These are phyloP conservation scores for Drosophila mimetica DNA, from an alignment of 2,888 invertebrate genomes.

Conservation along the genomic window DNA sequence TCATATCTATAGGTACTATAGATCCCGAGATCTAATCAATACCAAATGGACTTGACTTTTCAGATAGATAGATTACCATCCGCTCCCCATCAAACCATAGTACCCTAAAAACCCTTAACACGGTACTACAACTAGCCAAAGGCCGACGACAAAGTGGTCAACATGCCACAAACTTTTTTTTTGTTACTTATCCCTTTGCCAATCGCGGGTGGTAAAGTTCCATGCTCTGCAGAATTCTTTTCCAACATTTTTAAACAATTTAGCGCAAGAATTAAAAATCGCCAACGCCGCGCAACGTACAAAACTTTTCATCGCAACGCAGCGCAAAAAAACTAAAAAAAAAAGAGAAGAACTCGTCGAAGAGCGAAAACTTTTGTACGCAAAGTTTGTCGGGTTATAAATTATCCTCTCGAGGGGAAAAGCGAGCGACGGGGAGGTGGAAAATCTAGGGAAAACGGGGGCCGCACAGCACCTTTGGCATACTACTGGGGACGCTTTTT, in stretches of 20 bases:
- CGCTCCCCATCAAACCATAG: not conserved
- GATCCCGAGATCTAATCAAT: not conserved
- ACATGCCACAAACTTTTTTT: constrained; percentile 79
- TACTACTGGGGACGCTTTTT: constrained; percentile 63
- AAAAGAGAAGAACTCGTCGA: constrained; percentile 1
- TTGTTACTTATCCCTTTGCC: constrained; percentile 52
- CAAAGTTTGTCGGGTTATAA: constrained; percentile 82
- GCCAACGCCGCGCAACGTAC: constrained; percentile 75
- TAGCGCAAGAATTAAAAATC: constrained; percentile 80
- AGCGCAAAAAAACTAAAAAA: constrained; percentile 16
- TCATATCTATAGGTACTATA: not conserved
- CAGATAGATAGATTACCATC: too few relatives aligned
- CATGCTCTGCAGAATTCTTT: constrained; percentile 70
- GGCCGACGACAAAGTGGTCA: constrained; percentile 75
- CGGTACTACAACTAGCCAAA: constrained; percentile 56
- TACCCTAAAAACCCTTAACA: not conserved
- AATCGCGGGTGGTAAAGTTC: constrained; percentile 57
- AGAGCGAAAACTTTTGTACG: constrained; percentile 59
- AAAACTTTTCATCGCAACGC: constrained; percentile 54
- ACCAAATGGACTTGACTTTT: not conserved
- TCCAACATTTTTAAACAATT: constrained; percentile 80
- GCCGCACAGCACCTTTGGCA: constrained; percentile 71
- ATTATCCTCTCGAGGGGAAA: constrained; percentile 67
- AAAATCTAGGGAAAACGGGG: constrained; percentile 5
- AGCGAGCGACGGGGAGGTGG: not conserved